Base-by-base conservation (phyloP, 2,888 invertebrate species). In the Chloroclysta siterata region DNA sequence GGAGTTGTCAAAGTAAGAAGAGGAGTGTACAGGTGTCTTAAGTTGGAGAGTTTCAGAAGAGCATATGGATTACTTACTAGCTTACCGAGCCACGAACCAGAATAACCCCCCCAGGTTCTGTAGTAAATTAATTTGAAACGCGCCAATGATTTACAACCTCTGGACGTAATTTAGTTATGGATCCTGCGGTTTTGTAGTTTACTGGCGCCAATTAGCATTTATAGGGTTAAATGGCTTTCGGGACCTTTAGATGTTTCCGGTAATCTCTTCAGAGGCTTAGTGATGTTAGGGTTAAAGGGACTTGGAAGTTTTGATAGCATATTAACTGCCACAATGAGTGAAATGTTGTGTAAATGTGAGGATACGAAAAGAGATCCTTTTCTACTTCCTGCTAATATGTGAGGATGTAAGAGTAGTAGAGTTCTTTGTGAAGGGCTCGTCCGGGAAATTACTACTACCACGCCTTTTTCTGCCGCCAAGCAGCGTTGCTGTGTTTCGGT, bases 61-160 rank as follows among this genome's bases (percentile, higher is more conserved):
- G n/a, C n/a, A n/a, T n/a, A n/a, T n/a, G n/a, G n/a, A n/a, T n/a
- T n/a, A n/a, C n/a, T n/a, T n/a, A n/a, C n/a, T n/a, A n/a, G n/a
- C 41, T n/a, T 15, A 44, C 8, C 0, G 1, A 6, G 0, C 11
- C 46, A 10, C 17, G 5, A 46, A 17, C 47, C 61, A 63, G 56
- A 70, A 63, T 70, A 52, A 62, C n/a, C 57, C n/a, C 57, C 60
- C 80, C 85, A 84, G 84, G 81, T 74, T 66, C 75, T 75, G 54
- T 54, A 82, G 79, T 80, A 82, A 88, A 87, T 89, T 89, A 89
- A 88, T 88, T 86, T 80, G 85, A 82, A 84, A 81, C 84, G 86
- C 84, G 83, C 82, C 85, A 86, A 89, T 89, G 88, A 88, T 89
- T 88, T 85, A 89, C 81, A 77, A 76, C 73, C 76, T 68, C 79